Conservation (phyloP, 2,888 invertebrate species). For the Exocentrus adspersus region DNA sequence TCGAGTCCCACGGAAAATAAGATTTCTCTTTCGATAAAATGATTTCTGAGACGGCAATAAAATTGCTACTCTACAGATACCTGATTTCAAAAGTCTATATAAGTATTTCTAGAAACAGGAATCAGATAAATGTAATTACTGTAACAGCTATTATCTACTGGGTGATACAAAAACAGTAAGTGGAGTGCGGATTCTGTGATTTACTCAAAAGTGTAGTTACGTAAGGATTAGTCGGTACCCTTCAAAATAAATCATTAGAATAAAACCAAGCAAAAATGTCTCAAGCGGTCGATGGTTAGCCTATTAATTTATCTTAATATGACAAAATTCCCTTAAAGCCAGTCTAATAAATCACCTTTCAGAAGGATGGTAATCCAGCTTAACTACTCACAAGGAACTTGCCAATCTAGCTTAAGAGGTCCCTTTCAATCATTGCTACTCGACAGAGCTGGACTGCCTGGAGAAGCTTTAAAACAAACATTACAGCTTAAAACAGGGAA, state of each 20-base stretch:
- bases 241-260: slow-evolving; percentile 15
- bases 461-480: too few species aligned
- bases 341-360: slow-evolving; percentile 38
- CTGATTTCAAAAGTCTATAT: too few species aligned
- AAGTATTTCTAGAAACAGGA: too few species aligned
- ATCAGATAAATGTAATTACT: too few species aligned
- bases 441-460: slow-evolving; percentile 11
- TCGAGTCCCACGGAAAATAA: too few species aligned
- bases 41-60: too few species aligned
- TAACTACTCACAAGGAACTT: slow-evolving; percentile 42
- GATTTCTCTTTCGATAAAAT: background rate
- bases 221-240: background rate
- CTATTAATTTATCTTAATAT: slow-evolving; percentile 39
- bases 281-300: slow-evolving; percentile 18
- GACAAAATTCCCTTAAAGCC: slow-evolving; percentile 35
- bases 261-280: slow-evolving; percentile 1
- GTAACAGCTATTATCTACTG: too few species aligned
- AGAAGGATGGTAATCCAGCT: slow-evolving; percentile 37
- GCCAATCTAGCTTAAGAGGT: slow-evolving; percentile 45
- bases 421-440: slow-evolving; percentile 36
- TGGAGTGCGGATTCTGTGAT: too few species aligned
- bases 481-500: too few species aligned
- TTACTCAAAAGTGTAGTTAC: too few species aligned
- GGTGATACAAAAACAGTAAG: too few species aligned
- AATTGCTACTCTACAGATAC: too few species aligned